Percentiles rank a stretch among this genome's conserved stretches.
phyloP scores from a whole-genome alignment of 2,888 invertebrate genomes.

The Erebia aethiops region DNA sequence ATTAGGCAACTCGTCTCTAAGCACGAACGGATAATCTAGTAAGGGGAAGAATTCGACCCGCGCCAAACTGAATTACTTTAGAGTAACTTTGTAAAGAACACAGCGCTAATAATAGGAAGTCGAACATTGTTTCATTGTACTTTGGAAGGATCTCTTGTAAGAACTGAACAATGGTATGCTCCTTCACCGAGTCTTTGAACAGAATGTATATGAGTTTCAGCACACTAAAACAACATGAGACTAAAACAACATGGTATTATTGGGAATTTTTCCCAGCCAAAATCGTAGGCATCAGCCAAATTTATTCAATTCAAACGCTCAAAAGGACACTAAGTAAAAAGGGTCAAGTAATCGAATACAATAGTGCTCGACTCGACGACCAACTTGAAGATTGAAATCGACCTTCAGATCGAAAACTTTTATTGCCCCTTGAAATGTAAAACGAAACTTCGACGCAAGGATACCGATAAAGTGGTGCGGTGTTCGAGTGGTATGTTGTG shows the following conservation, averaged over 20 bases:
- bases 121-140: not conserved
- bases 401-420: slow-evolving; percentile 25
- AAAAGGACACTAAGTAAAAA: slow-evolving; percentile 20
- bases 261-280: not conserved
- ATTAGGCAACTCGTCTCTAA: slow-evolving; percentile 9
- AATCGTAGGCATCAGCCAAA: not conserved
- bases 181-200: no score
- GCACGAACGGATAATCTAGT: slow-evolving; percentile 24
- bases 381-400: slow-evolving; percentile 21
- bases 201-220: no score
- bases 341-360: slow-evolving; percentile 30
- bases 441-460: slow-evolving; percentile 12
- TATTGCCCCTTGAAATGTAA: slow-evolving; percentile 24
- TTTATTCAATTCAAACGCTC: slow-evolving; percentile 3
- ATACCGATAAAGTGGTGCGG: not conserved
- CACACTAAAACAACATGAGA: not conserved
- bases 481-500: not conserved
- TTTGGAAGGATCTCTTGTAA: not conserved
- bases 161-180: not conserved
- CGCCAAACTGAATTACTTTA: slow-evolving; percentile 20
- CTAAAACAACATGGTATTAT: not conserved
- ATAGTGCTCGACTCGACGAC: slow-evolving; percentile 19
- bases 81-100: slow-evolving; percentile 21
- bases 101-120: slow-evolving; percentile 7
- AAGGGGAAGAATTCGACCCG: slow-evolving; percentile 22